Conservation (phyloP, 2,113 vertebrate genomes). For the Tyrannus savana region DNA sequence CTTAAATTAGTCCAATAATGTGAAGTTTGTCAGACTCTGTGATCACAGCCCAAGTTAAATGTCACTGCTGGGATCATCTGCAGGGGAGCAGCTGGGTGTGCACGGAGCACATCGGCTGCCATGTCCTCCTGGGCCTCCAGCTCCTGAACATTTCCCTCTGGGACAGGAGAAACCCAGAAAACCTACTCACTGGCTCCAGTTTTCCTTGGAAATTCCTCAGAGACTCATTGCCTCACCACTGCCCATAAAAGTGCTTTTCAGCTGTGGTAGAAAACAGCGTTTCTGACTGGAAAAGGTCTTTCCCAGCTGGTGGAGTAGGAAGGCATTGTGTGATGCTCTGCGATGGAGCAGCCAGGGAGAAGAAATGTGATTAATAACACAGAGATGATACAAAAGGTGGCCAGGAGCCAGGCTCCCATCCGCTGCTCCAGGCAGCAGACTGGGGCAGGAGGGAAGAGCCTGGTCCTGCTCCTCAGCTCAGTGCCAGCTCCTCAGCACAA, state of each 20-base stretch:
- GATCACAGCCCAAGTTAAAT: background rate
- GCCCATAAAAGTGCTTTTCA: conserved; percentile 20
- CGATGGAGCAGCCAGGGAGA: background rate
- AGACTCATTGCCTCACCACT: background rate
- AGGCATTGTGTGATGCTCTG: background rate
- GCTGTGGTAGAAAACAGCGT: background rate
- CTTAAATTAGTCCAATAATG: background rate
- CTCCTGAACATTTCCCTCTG: background rate
- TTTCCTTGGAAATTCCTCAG: background rate
- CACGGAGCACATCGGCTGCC: background rate
- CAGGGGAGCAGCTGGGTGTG: background rate
- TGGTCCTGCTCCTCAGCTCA: background rate
- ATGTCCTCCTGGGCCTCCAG: background rate
- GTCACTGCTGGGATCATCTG: background rate
- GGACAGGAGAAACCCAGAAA: background rate
- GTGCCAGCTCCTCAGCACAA: background rate
- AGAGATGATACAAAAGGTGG: background rate
- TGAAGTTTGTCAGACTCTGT: background rate
- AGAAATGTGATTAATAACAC: background rate
- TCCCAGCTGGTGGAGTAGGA: background rate
- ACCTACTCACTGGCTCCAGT: background rate
- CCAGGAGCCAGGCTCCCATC: background rate
- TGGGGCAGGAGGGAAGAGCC: background rate
- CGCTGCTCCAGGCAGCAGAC: background rate
- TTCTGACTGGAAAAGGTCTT: conserved; percentile 38